Evolutionary conservation across 2,888 invertebrate species (phyloP), one percentile per base, ranked within the genome.

Genomic region (Disparrhopalites patrizii): DNA sequence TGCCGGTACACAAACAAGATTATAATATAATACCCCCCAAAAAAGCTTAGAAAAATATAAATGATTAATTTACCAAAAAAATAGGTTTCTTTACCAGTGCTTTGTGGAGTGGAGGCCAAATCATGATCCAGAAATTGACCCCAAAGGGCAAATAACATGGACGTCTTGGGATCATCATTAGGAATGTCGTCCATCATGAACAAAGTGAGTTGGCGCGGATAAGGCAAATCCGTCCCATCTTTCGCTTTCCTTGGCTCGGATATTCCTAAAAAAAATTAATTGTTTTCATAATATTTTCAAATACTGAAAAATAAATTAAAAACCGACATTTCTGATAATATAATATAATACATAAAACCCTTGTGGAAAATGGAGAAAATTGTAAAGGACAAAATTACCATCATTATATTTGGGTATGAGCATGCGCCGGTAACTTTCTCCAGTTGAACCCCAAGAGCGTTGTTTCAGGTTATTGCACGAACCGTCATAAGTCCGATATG

Each of bases 51-150:
- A 15, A 52, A 28, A n/a, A 27, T n/a, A 27, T 28, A 2, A 54
- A 54, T 54, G 13, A 20, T 8, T 30, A 10, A 20, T n/a, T 10
- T 25, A 58, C 20, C 7, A 43, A 27, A 18, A 57, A 40, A 43
- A 18, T 3, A 58, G 8, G 13, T 13, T 20, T 13, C n/a, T 81
- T 82, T 92, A 92, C 92, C 70, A 93, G 82, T 50, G 93, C 91
- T 28, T 92, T 93, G 73, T n/a, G 85, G 93, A 64, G 92, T 92
- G 40, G 93, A 84, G 4, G 93, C 93, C 76, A 90, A 91, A 80
- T 93, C 93, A 82, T 94, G 93, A 81, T 93, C 93, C 87, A 93
- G 91, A 81, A 93, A 93, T 81, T 93, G 93, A 76, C 93, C 93
- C 93, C 93, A 94, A 65, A 93, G 92, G 75, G 91, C 90, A 66